A percentile compares a stretch with the other conserved stretches of the same genome.
phyloP scores from a whole-genome alignment of 2,113 vertebrate genomes.

The Colistium nudipinnis region DNA sequence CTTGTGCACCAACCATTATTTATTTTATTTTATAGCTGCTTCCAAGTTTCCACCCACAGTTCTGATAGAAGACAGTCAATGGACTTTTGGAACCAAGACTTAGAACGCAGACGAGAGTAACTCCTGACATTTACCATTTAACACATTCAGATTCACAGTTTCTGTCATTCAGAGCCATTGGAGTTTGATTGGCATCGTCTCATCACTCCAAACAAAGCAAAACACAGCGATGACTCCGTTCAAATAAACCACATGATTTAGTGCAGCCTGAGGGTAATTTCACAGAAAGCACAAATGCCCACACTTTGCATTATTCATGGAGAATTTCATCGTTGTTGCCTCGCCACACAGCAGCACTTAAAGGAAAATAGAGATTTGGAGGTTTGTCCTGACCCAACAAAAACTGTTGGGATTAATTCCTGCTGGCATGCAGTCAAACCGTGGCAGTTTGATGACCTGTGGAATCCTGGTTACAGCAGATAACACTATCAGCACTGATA shows the following conservation, averaged over 20 bases:
- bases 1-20: neutral
- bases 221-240: slow-evolving; percentile 15
- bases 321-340: slow-evolving; percentile 6
- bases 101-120: neutral
- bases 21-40: neutral
- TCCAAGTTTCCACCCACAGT: neutral
- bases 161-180: slow-evolving; percentile 27
- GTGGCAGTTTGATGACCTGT: neutral
- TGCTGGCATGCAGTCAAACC: slow-evolving; percentile 8
- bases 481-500: neutral
- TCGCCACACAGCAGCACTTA: slow-evolving; percentile 23
- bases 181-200: slow-evolving; percentile 28
- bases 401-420: neutral
- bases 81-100: neutral
- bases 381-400: slow-evolving; percentile 3
- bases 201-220: slow-evolving; percentile 32
- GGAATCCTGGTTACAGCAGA: neutral
- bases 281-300: slow-evolving; percentile 28
- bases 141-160: neutral
- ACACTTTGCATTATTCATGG: slow-evolving; percentile 51
- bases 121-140: neutral
- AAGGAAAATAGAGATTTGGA: slow-evolving; percentile 20
- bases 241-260: slow-evolving; percentile 25
- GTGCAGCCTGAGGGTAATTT: slow-evolving; percentile 27
- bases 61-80: neutral